These are phyloP conservation scores for Piezodorus guildinii DNA, from an alignment of 1,140 invertebrate species.

Conservation along the genomic window DNA sequence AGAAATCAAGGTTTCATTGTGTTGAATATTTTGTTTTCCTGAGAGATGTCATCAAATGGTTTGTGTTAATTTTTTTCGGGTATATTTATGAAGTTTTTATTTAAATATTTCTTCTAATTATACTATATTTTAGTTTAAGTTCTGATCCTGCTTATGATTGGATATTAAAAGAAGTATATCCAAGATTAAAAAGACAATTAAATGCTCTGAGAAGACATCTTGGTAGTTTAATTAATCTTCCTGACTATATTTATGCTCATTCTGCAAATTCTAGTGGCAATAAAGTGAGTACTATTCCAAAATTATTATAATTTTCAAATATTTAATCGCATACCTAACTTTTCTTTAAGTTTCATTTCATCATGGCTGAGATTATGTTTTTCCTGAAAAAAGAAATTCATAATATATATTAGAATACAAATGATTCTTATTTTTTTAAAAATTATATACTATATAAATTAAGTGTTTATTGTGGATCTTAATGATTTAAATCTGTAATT, in stretches of 20 bases:
- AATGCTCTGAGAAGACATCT: conserved; percentile 22
- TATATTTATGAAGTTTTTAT: not conserved
- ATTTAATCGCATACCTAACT: not conserved
- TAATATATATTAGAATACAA: too few relatives aligned
- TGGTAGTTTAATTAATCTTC: conserved; percentile 31
- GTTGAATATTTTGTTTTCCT: conserved; percentile 18
- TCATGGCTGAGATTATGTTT: too few relatives aligned
- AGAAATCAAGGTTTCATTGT: conserved; percentile 1
- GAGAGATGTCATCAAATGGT: conserved; percentile 14
- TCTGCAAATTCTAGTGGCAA: conserved; percentile 35
- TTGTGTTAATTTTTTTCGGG: not conserved
- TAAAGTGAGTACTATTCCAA: conserved; percentile 29
- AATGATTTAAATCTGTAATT: too few relatives aligned
- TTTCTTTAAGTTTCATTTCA: not conserved
- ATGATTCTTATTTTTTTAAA: too few relatives aligned
- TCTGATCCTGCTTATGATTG: conserved; percentile 17
- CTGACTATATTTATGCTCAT: conserved; percentile 35
- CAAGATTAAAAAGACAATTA: conserved; percentile 8
- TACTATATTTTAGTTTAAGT: conserved; percentile 16
- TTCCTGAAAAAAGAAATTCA: too few relatives aligned
- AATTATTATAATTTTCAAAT: not conserved
- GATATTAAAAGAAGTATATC: conserved; percentile 14
- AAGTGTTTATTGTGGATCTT: too few relatives aligned
- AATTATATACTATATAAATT: too few relatives aligned
- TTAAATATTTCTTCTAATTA: not conserved